Percentiles rank a stretch among this genome's conserved stretches.
phyloP scores from a whole-genome alignment of 2,797 vertebrate species.

The Tympanoctomys barrerae region DNA sequence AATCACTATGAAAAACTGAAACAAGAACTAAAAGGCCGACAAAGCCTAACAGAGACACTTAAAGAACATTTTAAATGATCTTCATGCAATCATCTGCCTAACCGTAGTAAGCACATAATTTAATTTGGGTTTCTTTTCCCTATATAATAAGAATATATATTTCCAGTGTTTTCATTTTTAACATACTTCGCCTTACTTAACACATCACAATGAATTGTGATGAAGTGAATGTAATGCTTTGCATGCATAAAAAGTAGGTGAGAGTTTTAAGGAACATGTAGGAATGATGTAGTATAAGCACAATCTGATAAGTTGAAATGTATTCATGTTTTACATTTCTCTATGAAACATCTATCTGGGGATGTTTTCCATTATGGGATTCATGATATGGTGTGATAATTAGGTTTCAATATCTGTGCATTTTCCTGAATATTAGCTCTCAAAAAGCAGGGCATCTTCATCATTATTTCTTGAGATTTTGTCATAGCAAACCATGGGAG shows the following conservation, averaged over 20 bases:
- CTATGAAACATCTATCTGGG: neutral
- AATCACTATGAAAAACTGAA: neutral
- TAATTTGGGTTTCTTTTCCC: neutral
- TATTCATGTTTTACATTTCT: neutral
- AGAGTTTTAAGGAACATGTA: neutral
- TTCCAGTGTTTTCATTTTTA: neutral
- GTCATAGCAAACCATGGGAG: neutral
- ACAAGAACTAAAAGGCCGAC: neutral
- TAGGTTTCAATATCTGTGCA: neutral
- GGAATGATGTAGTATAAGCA: neutral
- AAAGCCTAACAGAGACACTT: neutral
- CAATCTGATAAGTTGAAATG: neutral
- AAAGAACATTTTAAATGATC: neutral
- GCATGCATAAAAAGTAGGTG: neutral
- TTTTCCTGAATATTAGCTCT: neutral
- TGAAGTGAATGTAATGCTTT: neutral
- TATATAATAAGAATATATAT: neutral
- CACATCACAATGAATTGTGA: neutral
- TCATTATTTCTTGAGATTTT: neutral
- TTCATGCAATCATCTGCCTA: neutral
- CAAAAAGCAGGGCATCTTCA: neutral
- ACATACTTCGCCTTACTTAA: neutral
- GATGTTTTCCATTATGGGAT: neutral
- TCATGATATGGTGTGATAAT: neutral
- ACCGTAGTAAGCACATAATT: neutral